Evolutionary conservation across 2,888 invertebrate genomes (phyloP), one percentile per base, ranked within the genome.

Genomic region (Tinea semifulvella): DNA sequence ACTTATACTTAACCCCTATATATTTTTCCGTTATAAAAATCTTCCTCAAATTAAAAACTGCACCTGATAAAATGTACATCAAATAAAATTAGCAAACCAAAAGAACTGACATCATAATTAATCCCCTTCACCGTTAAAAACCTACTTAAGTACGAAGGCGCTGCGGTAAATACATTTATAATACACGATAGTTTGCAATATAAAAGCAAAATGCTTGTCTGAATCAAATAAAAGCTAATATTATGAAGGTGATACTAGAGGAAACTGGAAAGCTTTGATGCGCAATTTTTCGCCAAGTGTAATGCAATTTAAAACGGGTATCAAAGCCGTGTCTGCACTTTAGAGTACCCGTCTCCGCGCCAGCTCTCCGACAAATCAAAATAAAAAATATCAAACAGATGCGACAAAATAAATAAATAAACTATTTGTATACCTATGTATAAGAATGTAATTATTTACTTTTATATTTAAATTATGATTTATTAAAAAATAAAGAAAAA

Each of bases 291-390:
- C 63, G 62, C 58, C 58, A 60, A 62, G 60, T 66, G 64, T 66
- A 74, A 68, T 67, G 62, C 61, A 66, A 70, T 72, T 68, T 65
- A 54, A 56, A 63, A 56, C 57, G 66, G 57, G 63, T 65, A 61
- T 70, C 69, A 72, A 69, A 71, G 68, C 62, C 55, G 52, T 42
- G 51, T 52, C 8, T 4, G 16, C 16, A 4, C 11, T 38, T 17
- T 17, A 7, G 31, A 22, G 13, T 16, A 36, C 18, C 11, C 18
- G 10, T 6, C 25, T n/a, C 25, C 25, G 25, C 17, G 18, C 36
- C 8, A 16, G 7, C 16, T 36, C 16, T 7, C 17, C n/a, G n/a
- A n/a, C n/a, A 4, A 36, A 36, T 18, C n/a, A 36, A n/a, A 18
- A 36, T 2, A 36, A 22, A 7, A 28, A 16, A 36, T 36, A 36